Evolutionary conservation across 2,113 vertebrate genomes (phyloP).

Genomic region (Sphyrna mokarran): DNA sequence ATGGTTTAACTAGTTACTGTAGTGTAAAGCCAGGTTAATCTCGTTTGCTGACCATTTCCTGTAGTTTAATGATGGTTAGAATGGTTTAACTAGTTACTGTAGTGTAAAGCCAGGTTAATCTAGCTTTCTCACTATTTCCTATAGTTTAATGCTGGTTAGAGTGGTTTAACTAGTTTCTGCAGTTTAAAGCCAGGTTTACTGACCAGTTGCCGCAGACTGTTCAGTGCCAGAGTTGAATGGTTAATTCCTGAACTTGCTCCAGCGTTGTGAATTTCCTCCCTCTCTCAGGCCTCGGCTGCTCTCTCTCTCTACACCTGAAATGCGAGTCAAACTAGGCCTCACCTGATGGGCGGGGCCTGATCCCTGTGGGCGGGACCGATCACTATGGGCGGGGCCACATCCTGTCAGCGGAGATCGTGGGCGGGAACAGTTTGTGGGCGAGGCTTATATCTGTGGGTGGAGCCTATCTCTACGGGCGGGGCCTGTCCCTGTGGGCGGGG

Average conservation of each 20-base stretch:
- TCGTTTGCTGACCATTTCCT: neutral
- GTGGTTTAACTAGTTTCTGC: too few species aligned
- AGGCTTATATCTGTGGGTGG: too few species aligned
- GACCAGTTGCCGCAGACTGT: neutral
- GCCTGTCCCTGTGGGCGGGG: too few species aligned
- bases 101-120: neutral
- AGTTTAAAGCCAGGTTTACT: neutral
- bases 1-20: neutral
- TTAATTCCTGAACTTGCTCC: neutral
- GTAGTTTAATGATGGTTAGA: neutral
- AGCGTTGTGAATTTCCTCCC: neutral
- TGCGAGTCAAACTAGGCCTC: too few species aligned
- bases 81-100: neutral
- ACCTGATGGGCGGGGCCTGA: too few species aligned
- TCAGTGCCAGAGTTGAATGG: neutral
- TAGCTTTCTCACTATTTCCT: too few species aligned
- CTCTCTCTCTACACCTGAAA: neutral
- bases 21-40: neutral
- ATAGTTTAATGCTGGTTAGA: too few species aligned
- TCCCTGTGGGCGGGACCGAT: too few species aligned
- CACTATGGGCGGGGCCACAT: too few species aligned
- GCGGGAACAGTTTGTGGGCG: too few species aligned
- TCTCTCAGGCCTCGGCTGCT: neutral
- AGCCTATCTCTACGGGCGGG: too few species aligned
- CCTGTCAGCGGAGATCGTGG: too few species aligned